phyloP scores from a whole-genome alignment of 1,140 invertebrate genomes.

The Lepidurus couesii region DNA sequence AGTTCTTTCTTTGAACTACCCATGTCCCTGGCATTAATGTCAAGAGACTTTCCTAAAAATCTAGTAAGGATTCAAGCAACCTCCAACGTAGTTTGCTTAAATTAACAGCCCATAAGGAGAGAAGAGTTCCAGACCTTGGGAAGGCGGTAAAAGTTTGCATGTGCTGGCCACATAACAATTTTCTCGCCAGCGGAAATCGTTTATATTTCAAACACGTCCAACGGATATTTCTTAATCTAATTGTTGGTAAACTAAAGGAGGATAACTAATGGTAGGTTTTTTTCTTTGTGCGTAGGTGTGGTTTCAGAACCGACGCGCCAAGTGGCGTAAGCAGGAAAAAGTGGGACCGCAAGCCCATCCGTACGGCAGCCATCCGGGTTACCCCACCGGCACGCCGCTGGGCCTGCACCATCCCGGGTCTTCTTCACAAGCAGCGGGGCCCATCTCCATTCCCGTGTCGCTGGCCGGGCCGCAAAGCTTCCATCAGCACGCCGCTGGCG shows the following conservation, averaged over 20 bases:
- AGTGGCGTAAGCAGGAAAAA: slow-evolving; percentile 47
- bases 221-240: slow-evolving; percentile 2
- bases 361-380: slow-evolving; percentile 62
- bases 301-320: slow-evolving; percentile 51
- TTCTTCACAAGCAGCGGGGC: slow-evolving; percentile 21
- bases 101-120: too few relatives aligned
- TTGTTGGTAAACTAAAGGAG: not conserved
- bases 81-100: too few relatives aligned
- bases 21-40: too few relatives aligned
- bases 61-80: too few relatives aligned
- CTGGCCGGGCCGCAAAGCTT: slow-evolving; percentile 24
- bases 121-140: not conserved
- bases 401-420: slow-evolving; percentile 53
- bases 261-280: not conserved
- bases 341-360: slow-evolving; percentile 77
- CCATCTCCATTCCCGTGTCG: slow-evolving; percentile 28
- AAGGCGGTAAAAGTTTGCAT: not conserved
- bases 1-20: too few relatives aligned
- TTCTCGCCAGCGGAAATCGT: not conserved
- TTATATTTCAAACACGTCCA: not conserved
- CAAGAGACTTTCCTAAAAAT: too few relatives aligned
- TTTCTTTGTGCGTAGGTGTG: slow-evolving; percentile 44
- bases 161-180: not conserved
- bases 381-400: slow-evolving; percentile 57
- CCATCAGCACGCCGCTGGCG: slow-evolving; percentile 26